Evolutionary conservation across 64 coral and sea anemone species (phyloP).

Genomic region (Astreopora myriophthalma): DNA sequence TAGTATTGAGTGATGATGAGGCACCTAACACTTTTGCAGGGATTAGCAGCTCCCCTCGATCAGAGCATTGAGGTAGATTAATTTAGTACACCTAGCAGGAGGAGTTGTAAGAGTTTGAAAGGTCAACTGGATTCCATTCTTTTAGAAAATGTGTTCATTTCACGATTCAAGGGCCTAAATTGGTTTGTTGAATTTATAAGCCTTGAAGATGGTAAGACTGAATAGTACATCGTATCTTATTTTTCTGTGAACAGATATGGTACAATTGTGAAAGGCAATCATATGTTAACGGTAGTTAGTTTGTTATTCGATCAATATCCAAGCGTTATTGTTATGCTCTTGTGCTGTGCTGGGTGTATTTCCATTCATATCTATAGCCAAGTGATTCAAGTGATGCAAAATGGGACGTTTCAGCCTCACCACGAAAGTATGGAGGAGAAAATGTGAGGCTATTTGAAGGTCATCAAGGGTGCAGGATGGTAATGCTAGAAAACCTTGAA

Average conservation of each 20-base stretch:
- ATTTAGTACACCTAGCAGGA: not conserved
- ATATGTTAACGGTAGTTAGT: too few relatives aligned
- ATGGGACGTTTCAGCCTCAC: conserved; percentile 6
- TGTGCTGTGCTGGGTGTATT: not conserved
- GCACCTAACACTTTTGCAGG: not conserved
- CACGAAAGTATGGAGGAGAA: conserved; percentile 46
- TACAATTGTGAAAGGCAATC: too few relatives aligned
- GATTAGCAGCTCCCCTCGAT: not conserved
- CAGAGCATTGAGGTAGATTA: not conserved
- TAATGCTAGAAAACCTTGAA: conserved; percentile 52
- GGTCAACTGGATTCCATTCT: not conserved
- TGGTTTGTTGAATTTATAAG: too few relatives aligned
- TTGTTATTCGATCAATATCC: not conserved
- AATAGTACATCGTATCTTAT: too few relatives aligned
- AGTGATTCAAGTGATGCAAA: not conserved
- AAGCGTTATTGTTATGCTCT: not conserved
- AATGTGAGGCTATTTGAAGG: conserved; percentile 46
- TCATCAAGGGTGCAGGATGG: conserved; percentile 1
- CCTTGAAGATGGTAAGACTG: too few relatives aligned
- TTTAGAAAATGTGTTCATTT: not conserved
- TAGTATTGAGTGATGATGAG: not conserved
- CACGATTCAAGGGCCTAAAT: too few relatives aligned
- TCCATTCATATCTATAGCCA: not conserved
- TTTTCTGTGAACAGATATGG: not conserved
- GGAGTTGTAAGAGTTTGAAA: not conserved